phyloP scores from a whole-genome alignment of 92 coral and sea anemone species.

The Heliopora coerulea region DNA sequence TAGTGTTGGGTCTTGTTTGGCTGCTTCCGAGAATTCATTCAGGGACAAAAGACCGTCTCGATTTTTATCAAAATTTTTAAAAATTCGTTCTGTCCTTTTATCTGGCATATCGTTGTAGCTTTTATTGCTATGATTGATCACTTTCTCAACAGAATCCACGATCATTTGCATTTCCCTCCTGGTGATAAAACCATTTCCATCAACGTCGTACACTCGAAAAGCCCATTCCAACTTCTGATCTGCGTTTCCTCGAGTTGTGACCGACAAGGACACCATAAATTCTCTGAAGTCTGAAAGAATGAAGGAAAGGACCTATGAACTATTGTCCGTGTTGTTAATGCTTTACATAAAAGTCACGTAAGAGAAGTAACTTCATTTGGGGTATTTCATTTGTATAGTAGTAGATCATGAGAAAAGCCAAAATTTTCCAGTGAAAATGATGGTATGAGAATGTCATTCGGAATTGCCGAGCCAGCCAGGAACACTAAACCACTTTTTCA shows the following conservation, averaged over 20 bases:
- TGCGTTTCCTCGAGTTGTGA: conserved; percentile 94
- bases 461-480: too few species aligned
- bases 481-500: too few species aligned
- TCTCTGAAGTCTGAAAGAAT: conserved; percentile 83
- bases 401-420: too few species aligned
- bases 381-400: too few species aligned
- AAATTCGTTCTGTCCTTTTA: conserved; percentile 87
- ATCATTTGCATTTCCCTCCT: conserved; percentile 94
- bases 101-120: conserved; percentile 72
- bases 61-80: conserved; percentile 81
- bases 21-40: conserved; percentile 91
- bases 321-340: too few species aligned
- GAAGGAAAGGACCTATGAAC: too few species aligned
- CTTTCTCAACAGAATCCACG: conserved; percentile 85
- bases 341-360: too few species aligned
- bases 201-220: conserved; percentile 90
- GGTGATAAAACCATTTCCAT: conserved; percentile 92
- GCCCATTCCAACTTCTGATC: conserved; percentile 97
- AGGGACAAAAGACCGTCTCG: conserved; percentile 89
- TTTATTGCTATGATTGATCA: conserved; percentile 73
- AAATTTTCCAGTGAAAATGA: too few species aligned
- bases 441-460: too few species aligned
- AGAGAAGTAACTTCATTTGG: too few species aligned
- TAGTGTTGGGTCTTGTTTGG: conserved; percentile 84
- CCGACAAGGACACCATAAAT: conserved; percentile 94